Base-by-base conservation (phyloP, 2,113 vertebrate species). In the Porphyrio hochstetteri region DNA sequence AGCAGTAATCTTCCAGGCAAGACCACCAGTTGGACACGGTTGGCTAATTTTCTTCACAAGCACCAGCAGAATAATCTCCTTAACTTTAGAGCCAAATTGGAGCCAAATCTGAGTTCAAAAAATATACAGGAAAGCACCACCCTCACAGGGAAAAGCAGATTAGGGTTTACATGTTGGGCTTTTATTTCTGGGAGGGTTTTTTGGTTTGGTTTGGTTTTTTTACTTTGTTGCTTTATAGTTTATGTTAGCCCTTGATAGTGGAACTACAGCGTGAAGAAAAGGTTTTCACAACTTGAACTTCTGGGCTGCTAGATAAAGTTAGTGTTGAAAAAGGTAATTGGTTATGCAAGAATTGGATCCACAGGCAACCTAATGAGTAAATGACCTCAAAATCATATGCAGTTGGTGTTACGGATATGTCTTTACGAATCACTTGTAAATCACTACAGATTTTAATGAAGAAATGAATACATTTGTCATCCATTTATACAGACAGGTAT, bases 391-490 rank as follows among this genome's bases (percentile, higher is more conserved):
- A 95, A 89, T 82, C 53, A 71, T n/a, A 48, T 48, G 50, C 11
- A 53, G 52, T 35, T 64, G 61, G 52, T 68, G 48, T 85, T 88
- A 75, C 0, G 0, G 60, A 40, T 92, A 75, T 35, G 56, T 61
- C 52, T 67, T 75, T 82, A 89, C 52, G 88, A 92, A 86, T 67
- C 65, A 83, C 60, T 48, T 83, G 64, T 75, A 92, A 96, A 92
- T 92, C 42, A 60, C 67, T 76, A 69, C 42, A 53, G 59, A 59
- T 79, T 91, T 93, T 79, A 89, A 82, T 55, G 44, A 88, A 72
- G 24, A 90, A 57, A 91, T 55, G 0, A 78, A 85, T 61, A 86
- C 72, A 72, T 88, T 82, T 28, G 20, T 65, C 60, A 76, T 38
- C 28, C 24, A 46, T 77, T 84, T 70, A 16, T 4, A 16, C 13